Conservation (phyloP, 2,113 vertebrate species). For the Anoura caudifer region DNA sequence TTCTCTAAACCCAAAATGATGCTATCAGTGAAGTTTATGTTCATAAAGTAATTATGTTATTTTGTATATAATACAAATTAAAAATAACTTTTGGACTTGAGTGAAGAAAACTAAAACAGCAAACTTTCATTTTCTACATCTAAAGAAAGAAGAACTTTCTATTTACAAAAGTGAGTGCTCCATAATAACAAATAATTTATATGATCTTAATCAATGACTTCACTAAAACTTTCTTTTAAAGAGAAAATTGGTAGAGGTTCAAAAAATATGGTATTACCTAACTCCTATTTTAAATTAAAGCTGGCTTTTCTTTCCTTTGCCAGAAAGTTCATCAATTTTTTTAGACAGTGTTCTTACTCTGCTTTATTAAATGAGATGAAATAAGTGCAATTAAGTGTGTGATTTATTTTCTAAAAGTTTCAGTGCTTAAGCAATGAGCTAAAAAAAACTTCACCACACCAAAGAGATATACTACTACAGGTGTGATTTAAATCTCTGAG, state of each 20-base stretch:
- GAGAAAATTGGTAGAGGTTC: slow-evolving; percentile 46
- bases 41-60: neutral
- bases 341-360: slow-evolving; percentile 55
- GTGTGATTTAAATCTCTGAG: slow-evolving; percentile 17
- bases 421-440: slow-evolving; percentile 37
- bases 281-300: slow-evolving; percentile 52
- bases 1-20: neutral
- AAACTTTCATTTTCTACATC: neutral
- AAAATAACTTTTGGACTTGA: neutral
- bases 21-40: neutral
- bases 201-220: slow-evolving; percentile 25
- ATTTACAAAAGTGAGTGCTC: slow-evolving; percentile 6
- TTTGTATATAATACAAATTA: neutral
- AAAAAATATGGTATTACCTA: slow-evolving; percentile 35
- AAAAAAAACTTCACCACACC: neutral
- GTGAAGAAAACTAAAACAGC: neutral
- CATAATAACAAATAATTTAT: neutral
- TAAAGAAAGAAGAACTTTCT: neutral
- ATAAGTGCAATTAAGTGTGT: slow-evolving; percentile 41
- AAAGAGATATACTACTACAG: slow-evolving; percentile 27
- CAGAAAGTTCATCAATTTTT: slow-evolving; percentile 50
- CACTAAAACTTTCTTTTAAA: slow-evolving; percentile 10
- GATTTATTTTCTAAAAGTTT: slow-evolving; percentile 56
- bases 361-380: slow-evolving; percentile 62
- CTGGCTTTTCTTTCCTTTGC: slow-evolving; percentile 38